Evolutionary conservation across 2,113 vertebrate species (phyloP).

Genomic region (Sinocyclocheilus anshuiensis): DNA sequence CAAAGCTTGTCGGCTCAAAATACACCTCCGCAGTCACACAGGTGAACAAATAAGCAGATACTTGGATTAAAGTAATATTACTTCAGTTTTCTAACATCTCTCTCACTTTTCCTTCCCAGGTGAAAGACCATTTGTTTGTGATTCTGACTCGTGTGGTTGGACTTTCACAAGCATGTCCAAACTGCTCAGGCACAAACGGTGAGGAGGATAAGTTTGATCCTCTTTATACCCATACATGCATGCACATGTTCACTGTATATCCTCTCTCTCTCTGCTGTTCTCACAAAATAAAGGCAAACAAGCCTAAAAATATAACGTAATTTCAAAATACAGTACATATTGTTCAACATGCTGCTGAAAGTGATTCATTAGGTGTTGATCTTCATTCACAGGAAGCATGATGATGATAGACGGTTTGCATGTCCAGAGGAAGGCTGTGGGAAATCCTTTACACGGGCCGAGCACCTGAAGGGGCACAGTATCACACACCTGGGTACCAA

Average conservation of each 20-base stretch:
- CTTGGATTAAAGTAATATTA: background rate
- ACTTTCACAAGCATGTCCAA: constrained; percentile 99
- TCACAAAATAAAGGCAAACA: no score
- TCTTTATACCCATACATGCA: background rate
- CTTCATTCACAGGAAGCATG: constrained; percentile 84
- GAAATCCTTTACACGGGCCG: constrained; percentile 96
- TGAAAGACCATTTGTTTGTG: constrained; percentile 94
- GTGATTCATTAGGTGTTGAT: background rate
- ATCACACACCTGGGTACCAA: constrained; percentile 97
- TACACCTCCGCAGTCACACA: constrained; percentile 95
- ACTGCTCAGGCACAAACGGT: constrained; percentile 95
- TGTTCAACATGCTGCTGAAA: background rate
- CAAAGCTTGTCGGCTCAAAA: constrained; percentile 95
- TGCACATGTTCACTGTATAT: background rate
- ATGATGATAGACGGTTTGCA: constrained; percentile 92
- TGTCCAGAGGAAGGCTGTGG: constrained; percentile 95
- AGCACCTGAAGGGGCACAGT: constrained; percentile 96
- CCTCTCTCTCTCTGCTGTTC: background rate
- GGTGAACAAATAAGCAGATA: constrained; percentile 71
- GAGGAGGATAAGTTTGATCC: background rate
- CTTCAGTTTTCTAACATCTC: background rate
- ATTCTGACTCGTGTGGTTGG: constrained; percentile 95
- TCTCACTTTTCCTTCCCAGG: constrained; percentile 68
- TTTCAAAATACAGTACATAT: background rate
- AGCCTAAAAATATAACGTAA: no score